Evolutionary conservation across 2,888 invertebrate species (phyloP), one percentile per base, ranked within the genome.

Genomic region (Limnephilus lunatus): DNA sequence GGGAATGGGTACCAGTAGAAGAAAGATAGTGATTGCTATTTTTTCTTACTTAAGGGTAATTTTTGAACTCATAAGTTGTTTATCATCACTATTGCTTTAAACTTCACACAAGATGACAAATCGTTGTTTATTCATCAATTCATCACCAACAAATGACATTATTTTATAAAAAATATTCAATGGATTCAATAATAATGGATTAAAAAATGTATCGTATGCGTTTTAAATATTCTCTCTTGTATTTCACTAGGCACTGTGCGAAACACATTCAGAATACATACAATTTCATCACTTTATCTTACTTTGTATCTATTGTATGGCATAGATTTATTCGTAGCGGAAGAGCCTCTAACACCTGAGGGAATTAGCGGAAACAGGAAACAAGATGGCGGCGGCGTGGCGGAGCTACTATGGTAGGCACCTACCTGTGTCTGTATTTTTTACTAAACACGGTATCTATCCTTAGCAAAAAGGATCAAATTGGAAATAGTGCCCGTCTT

Each of bases 311-410:
- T 82, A 92, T 92, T 92, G 92, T 92, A 93, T 91, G 89, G 85
- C 92, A 91, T 92, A 91, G 93, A 93, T 93, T 93, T 93, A 93
- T 93, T 93, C 92, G 88, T 82, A 89, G 82, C 89, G 89, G 91
- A 93, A 90, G 89, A 91, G 92, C 85, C 91, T 88, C 90, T 91
- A 92, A 91, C 92, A 92, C 93, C 93, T 93, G 91, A 92, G 92
- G 93, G 93, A 93, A 93, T 93, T 92, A 92, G 68, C 93, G 91
- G 68, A 68, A 68, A 68, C 68, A 68, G 68, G 68, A 83, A 91
- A 92, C 92, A 93, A 93, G 93, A 93, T 93, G 93, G 93, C 93
- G 92, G 91, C 86, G 86, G 68, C 80, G 53, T n/a, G 81, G 82
- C 92, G 31, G 48, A 81, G 91, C 81, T 91, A 90, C 92, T 93